These are phyloP conservation scores for Lacerta viridis DNA, from an alignment of 2,797 vertebrate species.

Conservation along the genomic window DNA sequence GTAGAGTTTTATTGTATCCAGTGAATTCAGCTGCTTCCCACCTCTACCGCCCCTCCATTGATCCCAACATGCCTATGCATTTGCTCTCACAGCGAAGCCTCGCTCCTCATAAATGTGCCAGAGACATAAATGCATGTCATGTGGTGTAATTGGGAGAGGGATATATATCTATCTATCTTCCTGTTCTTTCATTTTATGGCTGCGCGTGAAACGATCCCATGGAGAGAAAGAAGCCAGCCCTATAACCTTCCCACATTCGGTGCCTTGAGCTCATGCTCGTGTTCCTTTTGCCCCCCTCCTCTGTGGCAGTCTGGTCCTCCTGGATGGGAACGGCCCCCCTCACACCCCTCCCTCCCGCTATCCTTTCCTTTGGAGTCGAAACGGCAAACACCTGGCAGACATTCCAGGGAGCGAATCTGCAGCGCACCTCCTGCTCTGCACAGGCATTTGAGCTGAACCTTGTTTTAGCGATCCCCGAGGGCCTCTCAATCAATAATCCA, in stretches of 20 bases:
- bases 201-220: slow-evolving; percentile 39
- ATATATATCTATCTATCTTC: slow-evolving; percentile 31
- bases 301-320: slow-evolving; percentile 50
- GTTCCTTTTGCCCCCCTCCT: slow-evolving; percentile 60
- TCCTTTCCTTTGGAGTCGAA: slow-evolving; percentile 68
- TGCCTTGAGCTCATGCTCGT: slow-evolving; percentile 48
- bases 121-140: slow-evolving; percentile 2
- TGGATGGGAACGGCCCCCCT: slow-evolving; percentile 60
- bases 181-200: slow-evolving; percentile 43
- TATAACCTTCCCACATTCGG: slow-evolving; percentile 40
- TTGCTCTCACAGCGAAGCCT: background rate
- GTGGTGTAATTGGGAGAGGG: slow-evolving; percentile 16
- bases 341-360: slow-evolving; percentile 52
- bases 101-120: background rate
- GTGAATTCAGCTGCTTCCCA: background rate
- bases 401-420: slow-evolving; percentile 71
- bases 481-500: slow-evolving; percentile 84
- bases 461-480: slow-evolving; percentile 80
- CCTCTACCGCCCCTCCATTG: background rate
- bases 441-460: slow-evolving; percentile 71
- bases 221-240: slow-evolving; percentile 42
- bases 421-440: slow-evolving; percentile 67
- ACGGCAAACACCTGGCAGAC: slow-evolving; percentile 80
- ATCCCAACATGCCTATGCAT: slow-evolving; percentile 20
- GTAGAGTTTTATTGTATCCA: background rate